A percentile compares a stretch with the other conserved stretches of the same genome.
Conservation (phyloP, 2,113 vertebrate genomes). For the Tyrannus savana region DNA sequence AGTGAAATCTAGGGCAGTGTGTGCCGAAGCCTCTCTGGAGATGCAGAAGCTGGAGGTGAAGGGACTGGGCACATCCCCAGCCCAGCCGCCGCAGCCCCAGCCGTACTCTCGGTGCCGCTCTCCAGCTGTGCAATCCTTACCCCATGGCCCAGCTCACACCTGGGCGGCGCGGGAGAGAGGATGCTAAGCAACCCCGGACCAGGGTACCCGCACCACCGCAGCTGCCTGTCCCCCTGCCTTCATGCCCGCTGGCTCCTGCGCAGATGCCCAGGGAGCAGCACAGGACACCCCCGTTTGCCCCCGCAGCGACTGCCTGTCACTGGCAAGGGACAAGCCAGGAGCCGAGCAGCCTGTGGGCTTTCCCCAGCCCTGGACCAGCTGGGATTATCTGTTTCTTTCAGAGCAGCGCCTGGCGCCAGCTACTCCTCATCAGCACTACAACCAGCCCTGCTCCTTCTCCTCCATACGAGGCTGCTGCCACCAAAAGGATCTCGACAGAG, state of each 20-base stretch:
- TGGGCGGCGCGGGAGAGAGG: rapidly evolving
- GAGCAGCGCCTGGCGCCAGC: not conserved
- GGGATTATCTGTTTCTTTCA: conserved; percentile 2
- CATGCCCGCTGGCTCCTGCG: not conserved
- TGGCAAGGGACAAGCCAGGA: not conserved
- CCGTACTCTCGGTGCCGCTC: not conserved
- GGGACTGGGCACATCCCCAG: not conserved
- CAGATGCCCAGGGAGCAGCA: not conserved
- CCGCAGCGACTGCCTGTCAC: not conserved
- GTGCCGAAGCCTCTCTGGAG: not conserved
- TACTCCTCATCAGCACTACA: not conserved
- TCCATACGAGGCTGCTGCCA: not conserved
- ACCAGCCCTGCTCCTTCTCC: not conserved
- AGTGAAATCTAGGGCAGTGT: not conserved
- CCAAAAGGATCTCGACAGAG: not conserved
- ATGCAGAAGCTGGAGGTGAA: not conserved
- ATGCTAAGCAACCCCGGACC: not conserved
- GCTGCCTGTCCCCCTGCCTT: not conserved
- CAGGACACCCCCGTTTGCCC: not conserved
- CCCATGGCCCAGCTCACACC: rapidly evolving
- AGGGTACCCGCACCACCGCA: not conserved
- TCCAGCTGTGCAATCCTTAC: rapidly evolving
- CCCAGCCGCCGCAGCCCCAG: not conserved
- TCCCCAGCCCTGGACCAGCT: not conserved
- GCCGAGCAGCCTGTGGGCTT: not conserved